Base-by-base conservation (phyloP, 2,113 vertebrate species). In the Equus quagga region DNA sequence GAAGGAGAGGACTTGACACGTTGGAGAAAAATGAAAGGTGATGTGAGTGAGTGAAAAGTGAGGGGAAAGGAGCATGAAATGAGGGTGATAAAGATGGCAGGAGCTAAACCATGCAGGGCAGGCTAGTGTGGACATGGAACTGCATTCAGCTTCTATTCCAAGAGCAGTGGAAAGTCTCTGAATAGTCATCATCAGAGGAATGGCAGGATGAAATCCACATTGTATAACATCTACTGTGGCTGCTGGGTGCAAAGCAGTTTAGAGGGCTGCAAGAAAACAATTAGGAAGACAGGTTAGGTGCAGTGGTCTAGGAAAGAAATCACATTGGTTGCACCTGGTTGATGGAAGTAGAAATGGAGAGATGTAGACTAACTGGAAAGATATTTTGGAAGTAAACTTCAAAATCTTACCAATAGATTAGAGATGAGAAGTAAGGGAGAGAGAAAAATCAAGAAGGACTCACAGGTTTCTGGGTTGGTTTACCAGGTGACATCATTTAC, bases 201-300 rank as follows among this genome's bases (percentile, higher is more conserved):
- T 8, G 23, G 58, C 26, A 17, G 13, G 33, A 76, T 69, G 73
- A 93, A 84, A 64, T 64, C 21, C 36, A 23, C 8, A 46, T 17
- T 17, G 19, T 31, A 0, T 5, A 31, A 73, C 0, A 11, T 5
- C 19, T 6, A 23, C 54, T 0, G 0, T 36, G 26, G 60, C 3
- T 9, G 12, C 24, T n/a, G 60, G 11, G 31, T 44, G 1, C 51
- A 86, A 36, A 18, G 31, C 6, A 5, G 19, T 54, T 23, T 65
- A 51, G 8, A 76, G 44, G 54, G 31, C 31, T 41, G 26, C 60
- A 54, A 62, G 54, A 64, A 28, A 49, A 28, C 33, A 85, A 58
- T 6, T 58, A 46, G 28, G 56, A 87, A 87, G 73, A 49, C 17
- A 44, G 69, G 5, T 49, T 70, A 31, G 24, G 44, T 76, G 64